phyloP scores from a whole-genome alignment of 2,888 invertebrate genomes.

The Unio pictorum region DNA sequence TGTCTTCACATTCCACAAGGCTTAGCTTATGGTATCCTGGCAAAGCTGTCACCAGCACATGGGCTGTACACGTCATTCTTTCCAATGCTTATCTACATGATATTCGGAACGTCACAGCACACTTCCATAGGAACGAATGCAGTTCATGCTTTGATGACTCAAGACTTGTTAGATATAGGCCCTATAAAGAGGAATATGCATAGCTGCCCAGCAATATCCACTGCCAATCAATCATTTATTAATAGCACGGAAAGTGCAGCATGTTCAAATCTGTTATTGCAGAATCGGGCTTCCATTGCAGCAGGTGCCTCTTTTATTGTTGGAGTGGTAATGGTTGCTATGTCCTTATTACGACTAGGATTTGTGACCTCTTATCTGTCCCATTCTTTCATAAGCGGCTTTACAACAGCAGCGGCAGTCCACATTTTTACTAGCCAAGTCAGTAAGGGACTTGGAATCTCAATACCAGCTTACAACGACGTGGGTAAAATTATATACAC shows the following conservation, averaged over 20 bases:
- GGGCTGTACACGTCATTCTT: conserved; percentile 56
- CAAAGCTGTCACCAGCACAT: conserved; percentile 44
- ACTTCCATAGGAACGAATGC: conserved; percentile 57
- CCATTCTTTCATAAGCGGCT: conserved; percentile 52
- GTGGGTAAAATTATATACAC: conserved; percentile 71
- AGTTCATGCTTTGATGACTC: conserved; percentile 9
- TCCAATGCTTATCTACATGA: conserved; percentile 48
- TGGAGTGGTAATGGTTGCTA: conserved; percentile 40
- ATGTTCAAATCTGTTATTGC: too few relatives aligned
- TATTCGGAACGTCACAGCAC: conserved; percentile 51
- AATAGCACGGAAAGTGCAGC: too few relatives aligned
- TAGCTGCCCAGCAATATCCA: too few relatives aligned
- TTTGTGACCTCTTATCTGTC: conserved; percentile 52
- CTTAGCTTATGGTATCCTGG: conserved; percentile 50
- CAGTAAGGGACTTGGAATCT: conserved; percentile 37
- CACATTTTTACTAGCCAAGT: conserved; percentile 51
- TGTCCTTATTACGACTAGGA: conserved; percentile 47
- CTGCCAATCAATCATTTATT: too few relatives aligned
- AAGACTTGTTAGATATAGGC: too few relatives aligned
- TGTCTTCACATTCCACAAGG: conserved; percentile 62
- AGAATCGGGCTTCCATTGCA: too few relatives aligned
- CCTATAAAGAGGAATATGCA: too few relatives aligned
- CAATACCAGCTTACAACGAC: conserved; percentile 23
- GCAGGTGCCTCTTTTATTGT: conserved; percentile 14
- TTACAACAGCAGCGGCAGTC: conserved; percentile 49